Conservation (phyloP, 2,888 invertebrate species). For the Aquatica leii region DNA sequence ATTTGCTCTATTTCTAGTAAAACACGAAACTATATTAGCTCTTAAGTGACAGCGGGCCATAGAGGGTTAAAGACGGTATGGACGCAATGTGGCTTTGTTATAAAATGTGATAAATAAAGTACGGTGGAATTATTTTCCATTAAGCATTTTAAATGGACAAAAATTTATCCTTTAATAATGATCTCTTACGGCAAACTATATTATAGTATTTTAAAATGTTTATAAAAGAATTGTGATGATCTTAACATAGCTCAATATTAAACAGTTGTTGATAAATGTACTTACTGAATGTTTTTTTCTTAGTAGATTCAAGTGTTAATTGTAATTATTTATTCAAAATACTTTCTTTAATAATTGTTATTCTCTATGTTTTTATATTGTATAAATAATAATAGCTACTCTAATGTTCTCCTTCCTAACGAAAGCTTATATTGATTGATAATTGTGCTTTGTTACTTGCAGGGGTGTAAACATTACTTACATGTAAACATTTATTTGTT, state of each 20-base stretch:
- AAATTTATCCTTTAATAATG: conserved; percentile 2
- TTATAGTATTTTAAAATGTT: background rate
- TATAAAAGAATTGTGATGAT: background rate
- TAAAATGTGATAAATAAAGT: conserved; percentile 11
- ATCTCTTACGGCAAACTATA: conserved; percentile 4
- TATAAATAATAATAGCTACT: background rate
- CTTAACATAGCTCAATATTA: background rate
- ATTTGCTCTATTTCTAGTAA: too few relatives aligned
- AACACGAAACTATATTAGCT: too few relatives aligned
- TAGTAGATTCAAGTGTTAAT: conserved; percentile 1
- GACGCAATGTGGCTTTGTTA: conserved; percentile 1
- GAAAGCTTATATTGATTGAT: too few relatives aligned
- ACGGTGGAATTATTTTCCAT: conserved; percentile 1
- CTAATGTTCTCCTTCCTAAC: too few relatives aligned
- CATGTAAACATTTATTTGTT: background rate
- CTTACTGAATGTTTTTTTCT: background rate
- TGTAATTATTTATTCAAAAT: conserved; percentile 6
- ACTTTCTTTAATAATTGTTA: conserved; percentile 6
- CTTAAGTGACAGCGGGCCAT: too few relatives aligned
- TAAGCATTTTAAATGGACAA: conserved; percentile 2
- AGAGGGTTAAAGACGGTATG: too few relatives aligned
- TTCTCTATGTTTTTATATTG: background rate
- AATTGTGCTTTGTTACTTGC: background rate
- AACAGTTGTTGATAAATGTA: conserved; percentile 5
- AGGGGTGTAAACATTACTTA: conserved; percentile 6